Percentiles rank a stretch among this genome's conserved stretches.
phyloP scores from a whole-genome alignment of 2,113 vertebrate genomes.

The Zingel zingel region DNA sequence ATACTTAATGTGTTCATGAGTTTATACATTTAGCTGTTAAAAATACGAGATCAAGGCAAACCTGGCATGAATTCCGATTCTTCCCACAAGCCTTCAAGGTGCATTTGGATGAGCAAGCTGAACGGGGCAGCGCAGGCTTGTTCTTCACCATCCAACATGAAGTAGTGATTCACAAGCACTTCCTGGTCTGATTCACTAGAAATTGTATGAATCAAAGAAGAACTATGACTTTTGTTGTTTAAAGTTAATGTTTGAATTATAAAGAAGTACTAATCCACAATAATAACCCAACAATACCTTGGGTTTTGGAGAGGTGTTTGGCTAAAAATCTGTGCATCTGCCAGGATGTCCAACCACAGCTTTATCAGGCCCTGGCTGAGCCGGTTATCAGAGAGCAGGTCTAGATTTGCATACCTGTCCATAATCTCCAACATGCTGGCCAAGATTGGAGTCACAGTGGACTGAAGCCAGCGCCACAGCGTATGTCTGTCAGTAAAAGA shows the following conservation, averaged over 20 bases:
- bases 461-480: conserved; percentile 83
- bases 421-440: conserved; percentile 77
- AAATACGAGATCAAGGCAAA: conserved; percentile 23
- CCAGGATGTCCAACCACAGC: conserved; percentile 83
- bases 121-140: conserved; percentile 73
- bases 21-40: background rate
- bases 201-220: background rate
- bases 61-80: conserved; percentile 82
- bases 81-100: conserved; percentile 80
- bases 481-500: conserved; percentile 73
- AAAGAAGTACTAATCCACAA: background rate
- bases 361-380: conserved; percentile 59
- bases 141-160: conserved; percentile 66
- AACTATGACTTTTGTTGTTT: background rate
- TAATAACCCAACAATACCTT: no score
- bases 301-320: conserved; percentile 52
- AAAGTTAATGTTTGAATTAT: background rate
- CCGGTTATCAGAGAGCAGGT: conserved; percentile 64
- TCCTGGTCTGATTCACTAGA: conserved; percentile 74
- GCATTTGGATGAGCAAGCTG: conserved; percentile 78
- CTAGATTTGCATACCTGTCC: conserved; percentile 80
- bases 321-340: conserved; percentile 72
- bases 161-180: conserved; percentile 69
- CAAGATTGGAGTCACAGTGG: conserved; percentile 75
- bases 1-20: rapidly evolving